Evolutionary conservation across 2,113 vertebrate species (phyloP).

Genomic region (Meleagris gallopavo): DNA sequence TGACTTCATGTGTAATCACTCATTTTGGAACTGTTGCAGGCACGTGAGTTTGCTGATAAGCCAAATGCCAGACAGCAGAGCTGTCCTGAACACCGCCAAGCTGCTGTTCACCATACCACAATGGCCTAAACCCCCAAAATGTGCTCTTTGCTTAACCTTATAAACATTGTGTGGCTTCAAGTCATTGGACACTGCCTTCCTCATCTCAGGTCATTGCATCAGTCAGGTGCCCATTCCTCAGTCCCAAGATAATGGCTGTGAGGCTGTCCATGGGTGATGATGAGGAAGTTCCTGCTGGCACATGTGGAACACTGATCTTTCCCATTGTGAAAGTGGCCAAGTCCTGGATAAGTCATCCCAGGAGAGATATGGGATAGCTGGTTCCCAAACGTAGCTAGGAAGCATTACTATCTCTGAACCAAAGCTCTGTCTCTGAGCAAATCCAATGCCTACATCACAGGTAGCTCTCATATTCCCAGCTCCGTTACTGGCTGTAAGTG

Average conservation of each 20-base stretch:
- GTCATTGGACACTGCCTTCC: accelerated
- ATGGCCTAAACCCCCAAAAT: not conserved
- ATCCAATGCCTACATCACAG: not conserved
- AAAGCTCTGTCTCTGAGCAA: not conserved
- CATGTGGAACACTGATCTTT: accelerated
- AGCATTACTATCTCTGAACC: not conserved
- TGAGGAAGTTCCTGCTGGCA: not conserved
- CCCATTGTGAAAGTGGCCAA: not conserved
- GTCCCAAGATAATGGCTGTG: not conserved
- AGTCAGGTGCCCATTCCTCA: not conserved
- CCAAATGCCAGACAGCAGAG: not conserved
- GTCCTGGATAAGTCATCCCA: not conserved
- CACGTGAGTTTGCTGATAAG: not conserved
- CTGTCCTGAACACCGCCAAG: not conserved
- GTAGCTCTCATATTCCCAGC: not conserved
- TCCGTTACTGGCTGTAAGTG: not conserved
- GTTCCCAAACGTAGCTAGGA: constrained; percentile 5
- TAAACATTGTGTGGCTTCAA: not conserved
- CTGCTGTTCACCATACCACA: not conserved
- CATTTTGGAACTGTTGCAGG: not conserved
- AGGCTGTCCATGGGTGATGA: not conserved
- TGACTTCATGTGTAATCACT: not conserved
- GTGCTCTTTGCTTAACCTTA: not conserved
- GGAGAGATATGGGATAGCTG: not conserved
- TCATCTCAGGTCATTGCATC: not conserved